Conservation (phyloP, 2,797 vertebrate species). For the Sitta carolinensis region DNA sequence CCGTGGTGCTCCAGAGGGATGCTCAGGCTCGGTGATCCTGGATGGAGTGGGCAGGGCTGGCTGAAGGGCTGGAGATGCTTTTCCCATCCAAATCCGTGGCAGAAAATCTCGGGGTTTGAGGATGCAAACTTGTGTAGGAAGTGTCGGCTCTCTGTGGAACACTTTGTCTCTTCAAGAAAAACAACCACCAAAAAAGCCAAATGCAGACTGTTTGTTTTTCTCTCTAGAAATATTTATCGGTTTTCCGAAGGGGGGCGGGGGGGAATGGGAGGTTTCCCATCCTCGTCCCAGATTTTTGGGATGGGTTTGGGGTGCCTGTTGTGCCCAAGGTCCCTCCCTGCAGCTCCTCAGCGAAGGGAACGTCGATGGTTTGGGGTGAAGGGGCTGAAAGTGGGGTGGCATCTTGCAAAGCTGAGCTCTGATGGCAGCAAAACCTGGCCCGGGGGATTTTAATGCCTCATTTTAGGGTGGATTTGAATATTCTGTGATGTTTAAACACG, state of each 20-base stretch:
- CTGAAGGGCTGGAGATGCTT: background rate
- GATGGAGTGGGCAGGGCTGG: background rate
- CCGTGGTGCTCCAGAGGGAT: accelerated
- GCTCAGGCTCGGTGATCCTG: accelerated
- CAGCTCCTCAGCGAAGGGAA: accelerated
- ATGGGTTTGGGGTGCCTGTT: accelerated
- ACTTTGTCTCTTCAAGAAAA: constrained; percentile 58
- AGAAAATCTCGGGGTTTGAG: constrained; percentile 11
- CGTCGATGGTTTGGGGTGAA: accelerated
- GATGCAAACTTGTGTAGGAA: constrained; percentile 58
- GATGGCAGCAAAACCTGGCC: accelerated
- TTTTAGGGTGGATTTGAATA: background rate
- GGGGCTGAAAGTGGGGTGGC: accelerated
- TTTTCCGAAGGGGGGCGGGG: accelerated
- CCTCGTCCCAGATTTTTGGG: accelerated
- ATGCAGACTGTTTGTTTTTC: background rate
- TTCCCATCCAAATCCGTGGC: background rate
- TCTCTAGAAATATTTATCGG: background rate
- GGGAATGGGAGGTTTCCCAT: background rate
- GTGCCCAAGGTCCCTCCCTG: accelerated
- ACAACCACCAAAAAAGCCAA: constrained; percentile 23
- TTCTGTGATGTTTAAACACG: background rate
- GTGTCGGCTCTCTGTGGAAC: constrained; percentile 55
- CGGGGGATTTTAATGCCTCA: accelerated
- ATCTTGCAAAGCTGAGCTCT: background rate